Percentiles rank a stretch among this genome's conserved stretches.
phyloP scores from a whole-genome alignment of 2,888 invertebrate species.

The Stenichneumon culpator region DNA sequence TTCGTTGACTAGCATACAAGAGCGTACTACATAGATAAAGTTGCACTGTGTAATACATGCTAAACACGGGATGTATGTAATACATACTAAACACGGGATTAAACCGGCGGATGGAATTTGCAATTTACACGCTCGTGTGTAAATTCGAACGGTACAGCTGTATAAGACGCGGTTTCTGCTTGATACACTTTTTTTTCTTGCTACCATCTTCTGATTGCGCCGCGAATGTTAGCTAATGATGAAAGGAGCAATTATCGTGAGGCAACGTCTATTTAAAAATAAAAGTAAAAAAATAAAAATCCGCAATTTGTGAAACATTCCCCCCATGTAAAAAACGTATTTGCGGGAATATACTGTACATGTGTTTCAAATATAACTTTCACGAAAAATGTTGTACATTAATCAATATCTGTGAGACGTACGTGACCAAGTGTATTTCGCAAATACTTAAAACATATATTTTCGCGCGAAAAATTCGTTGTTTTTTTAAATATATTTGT shows the following conservation, averaged over 20 bases:
- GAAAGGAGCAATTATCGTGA: background rate
- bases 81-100: background rate
- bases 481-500: background rate
- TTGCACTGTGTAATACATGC: slow-evolving; percentile 2
- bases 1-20: slow-evolving; percentile 27
- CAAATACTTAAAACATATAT: no score
- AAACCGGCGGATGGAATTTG: background rate
- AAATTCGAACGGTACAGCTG: slow-evolving; percentile 5
- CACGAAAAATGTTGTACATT: no score
- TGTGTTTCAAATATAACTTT: no score
- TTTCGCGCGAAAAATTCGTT: background rate
- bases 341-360: no score
- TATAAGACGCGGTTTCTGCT: background rate
- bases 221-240: background rate
- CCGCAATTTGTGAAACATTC: background rate
- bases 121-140: background rate
- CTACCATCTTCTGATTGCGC: background rate
- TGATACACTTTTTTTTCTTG: background rate
- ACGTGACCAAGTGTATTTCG: no score
- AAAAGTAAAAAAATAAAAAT: background rate
- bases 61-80: background rate
- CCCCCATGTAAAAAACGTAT: background rate
- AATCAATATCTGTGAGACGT: no score
- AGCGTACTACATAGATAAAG: slow-evolving; percentile 7
- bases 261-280: background rate